Evolutionary conservation across 2,888 invertebrate genomes (phyloP).

Genomic region (Dynastes hyllus): DNA sequence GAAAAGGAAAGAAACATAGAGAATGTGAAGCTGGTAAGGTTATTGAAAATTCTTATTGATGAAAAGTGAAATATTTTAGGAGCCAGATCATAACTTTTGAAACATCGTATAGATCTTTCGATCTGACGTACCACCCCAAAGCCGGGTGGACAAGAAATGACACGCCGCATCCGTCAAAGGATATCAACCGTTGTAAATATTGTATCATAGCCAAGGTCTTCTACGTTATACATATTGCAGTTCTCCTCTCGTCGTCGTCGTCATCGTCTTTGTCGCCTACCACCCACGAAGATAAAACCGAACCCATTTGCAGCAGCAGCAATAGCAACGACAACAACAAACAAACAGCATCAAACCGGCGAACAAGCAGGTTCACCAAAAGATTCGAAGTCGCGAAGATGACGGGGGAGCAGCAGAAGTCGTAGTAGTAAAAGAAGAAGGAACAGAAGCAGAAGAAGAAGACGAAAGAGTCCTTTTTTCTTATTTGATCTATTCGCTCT

Average conservation of each 20-base stretch:
- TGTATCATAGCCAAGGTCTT: constrained; percentile 62
- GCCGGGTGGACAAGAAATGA: constrained; percentile 59
- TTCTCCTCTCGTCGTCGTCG: neutral
- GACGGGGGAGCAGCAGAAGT: neutral
- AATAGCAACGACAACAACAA: neutral
- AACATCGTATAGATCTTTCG: neutral
- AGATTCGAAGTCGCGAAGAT: constrained; percentile 7
- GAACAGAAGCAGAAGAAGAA: constrained; percentile 1
- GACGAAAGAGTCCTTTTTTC: constrained; percentile 26
- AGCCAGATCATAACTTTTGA: constrained; percentile 27
- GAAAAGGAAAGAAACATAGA: too few species aligned
- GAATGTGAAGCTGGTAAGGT: too few species aligned
- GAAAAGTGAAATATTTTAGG: neutral
- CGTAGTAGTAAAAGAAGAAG: too few species aligned
- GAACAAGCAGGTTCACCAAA: neutral
- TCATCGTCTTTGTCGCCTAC: constrained; percentile 60
- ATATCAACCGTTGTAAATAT: constrained; percentile 68
- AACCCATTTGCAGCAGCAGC: constrained; percentile 59
- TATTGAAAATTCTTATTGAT: neutral
- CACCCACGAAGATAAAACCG: constrained; percentile 65
- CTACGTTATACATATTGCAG: constrained; percentile 22
- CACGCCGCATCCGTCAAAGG: constrained; percentile 63
- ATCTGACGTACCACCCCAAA: constrained; percentile 16
- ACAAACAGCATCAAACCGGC: constrained; percentile 7
- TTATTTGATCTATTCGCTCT: constrained; percentile 7